Evolutionary conservation across 2,113 vertebrate species (phyloP).

Genomic region (Setophaga petechia): DNA sequence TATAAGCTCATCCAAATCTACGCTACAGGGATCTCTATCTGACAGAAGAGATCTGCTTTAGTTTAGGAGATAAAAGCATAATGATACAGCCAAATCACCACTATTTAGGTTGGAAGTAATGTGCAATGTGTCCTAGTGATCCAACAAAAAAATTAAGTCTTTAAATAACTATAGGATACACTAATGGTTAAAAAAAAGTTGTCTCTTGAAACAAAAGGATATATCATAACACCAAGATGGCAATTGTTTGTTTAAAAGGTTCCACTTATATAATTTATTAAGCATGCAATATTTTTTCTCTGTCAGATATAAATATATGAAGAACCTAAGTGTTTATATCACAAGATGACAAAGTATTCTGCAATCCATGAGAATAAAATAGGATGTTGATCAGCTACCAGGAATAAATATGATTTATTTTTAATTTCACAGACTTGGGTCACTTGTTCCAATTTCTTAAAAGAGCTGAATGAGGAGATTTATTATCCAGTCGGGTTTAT

Average conservation of each 20-base stretch:
- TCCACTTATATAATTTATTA: background rate
- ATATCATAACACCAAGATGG: background rate
- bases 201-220: background rate
- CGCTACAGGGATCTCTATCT: background rate
- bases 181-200: background rate
- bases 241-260: background rate
- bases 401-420: slow-evolving; percentile 36
- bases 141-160: background rate
- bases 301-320: background rate
- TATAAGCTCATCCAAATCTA: background rate
- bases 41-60: background rate
- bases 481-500: slow-evolving; percentile 31
- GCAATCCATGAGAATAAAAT: slow-evolving; percentile 15
- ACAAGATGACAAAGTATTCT: slow-evolving; percentile 24
- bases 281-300: background rate
- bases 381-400: slow-evolving; percentile 8
- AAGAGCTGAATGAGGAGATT: slow-evolving; percentile 18
- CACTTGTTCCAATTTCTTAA: slow-evolving; percentile 15
- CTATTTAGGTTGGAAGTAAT: background rate
- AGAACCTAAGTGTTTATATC: background rate
- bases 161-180: background rate
- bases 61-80: background rate
- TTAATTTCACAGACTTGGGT: slow-evolving; percentile 43
- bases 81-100: background rate
- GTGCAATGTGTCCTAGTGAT: background rate